These are phyloP conservation scores for Polylopha cassiicola DNA, from an alignment of 2,888 invertebrate species.

Conservation along the genomic window DNA sequence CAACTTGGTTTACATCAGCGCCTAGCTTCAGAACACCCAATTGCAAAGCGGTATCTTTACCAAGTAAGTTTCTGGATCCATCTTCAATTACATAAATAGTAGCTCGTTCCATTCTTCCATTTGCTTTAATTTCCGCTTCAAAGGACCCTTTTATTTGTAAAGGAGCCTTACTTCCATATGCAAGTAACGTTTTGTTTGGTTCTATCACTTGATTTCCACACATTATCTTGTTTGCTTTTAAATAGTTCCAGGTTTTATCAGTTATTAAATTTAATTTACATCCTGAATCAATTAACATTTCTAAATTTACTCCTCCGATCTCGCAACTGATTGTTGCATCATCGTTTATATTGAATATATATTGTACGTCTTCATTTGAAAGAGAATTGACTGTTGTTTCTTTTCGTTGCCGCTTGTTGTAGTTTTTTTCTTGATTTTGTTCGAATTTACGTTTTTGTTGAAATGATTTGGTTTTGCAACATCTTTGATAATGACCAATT, in stretches of 20 bases:
- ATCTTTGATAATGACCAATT: conserved; percentile 14
- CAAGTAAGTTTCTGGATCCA: conserved; percentile 23
- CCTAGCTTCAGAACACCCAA: conserved; percentile 24
- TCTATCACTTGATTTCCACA: neutral
- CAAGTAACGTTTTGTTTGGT: conserved; percentile 14
- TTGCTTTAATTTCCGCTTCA: neutral
- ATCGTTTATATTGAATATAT: conserved; percentile 22
- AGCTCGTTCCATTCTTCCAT: neutral
- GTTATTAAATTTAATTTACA: conserved; percentile 26
- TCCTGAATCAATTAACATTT: conserved; percentile 28
- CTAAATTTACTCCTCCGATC: conserved; percentile 27
- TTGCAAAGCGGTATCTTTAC: conserved; percentile 13
- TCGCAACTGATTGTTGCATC: conserved; percentile 25
- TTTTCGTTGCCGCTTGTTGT: too few relatives aligned
- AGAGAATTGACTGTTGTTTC: neutral
- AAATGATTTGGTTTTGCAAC: conserved; percentile 13
- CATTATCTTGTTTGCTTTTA: neutral
- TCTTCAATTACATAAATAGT: neutral
- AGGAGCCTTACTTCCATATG: conserved; percentile 20
- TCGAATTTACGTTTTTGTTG: conserved; percentile 1
- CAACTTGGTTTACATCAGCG: conserved; percentile 12
- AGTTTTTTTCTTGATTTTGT: neutral
- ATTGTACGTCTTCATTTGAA: conserved; percentile 12
- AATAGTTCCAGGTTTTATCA: neutral
- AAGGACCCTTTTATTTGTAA: neutral